Evolutionary conservation across 2,113 vertebrate species (phyloP).

Genomic region (Odontesthes bonariensis): DNA sequence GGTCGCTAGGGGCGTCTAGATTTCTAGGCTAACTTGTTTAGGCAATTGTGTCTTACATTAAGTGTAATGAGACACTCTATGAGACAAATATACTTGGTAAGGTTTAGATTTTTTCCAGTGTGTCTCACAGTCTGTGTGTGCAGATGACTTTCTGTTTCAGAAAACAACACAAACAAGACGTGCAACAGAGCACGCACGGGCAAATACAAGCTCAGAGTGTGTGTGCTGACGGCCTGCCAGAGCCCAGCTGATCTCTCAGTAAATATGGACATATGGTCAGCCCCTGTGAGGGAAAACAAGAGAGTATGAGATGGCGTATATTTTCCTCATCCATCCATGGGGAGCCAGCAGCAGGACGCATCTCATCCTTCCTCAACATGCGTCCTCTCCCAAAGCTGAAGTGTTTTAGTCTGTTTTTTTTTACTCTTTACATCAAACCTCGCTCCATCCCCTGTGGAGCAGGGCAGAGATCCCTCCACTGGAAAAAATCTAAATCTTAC

Average conservation of each 20-base stretch:
- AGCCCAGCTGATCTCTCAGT: conserved; percentile 70
- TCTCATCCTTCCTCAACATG: conserved; percentile 54
- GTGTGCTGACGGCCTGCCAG: conserved; percentile 50
- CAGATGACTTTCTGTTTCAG: neutral
- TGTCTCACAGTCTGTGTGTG: neutral
- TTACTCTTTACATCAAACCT: conserved; percentile 23
- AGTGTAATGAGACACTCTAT: too few species aligned
- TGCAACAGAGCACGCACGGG: neutral
- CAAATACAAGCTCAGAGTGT: conserved; percentile 24
- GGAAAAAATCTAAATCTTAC: too few species aligned
- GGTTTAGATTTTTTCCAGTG: too few species aligned
- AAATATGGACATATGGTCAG: conserved; percentile 74
- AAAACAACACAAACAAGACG: conserved; percentile 25
- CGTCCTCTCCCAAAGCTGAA: conserved; percentile 40
- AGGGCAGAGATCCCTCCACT: conserved; percentile 27
- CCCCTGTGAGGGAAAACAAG: conserved; percentile 34
- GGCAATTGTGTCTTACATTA: too few species aligned
- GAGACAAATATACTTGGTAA: too few species aligned
- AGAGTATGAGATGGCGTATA: conserved; percentile 24
- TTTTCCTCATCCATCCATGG: conserved; percentile 26
- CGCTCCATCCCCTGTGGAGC: neutral
- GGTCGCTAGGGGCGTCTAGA: too few species aligned
- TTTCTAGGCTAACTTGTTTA: too few species aligned
- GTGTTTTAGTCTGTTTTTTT: conserved; percentile 42
- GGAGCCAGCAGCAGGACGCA: conserved; percentile 46